phyloP scores from a whole-genome alignment of 2,888 invertebrate genomes.

The Odontocerum albicorne region DNA sequence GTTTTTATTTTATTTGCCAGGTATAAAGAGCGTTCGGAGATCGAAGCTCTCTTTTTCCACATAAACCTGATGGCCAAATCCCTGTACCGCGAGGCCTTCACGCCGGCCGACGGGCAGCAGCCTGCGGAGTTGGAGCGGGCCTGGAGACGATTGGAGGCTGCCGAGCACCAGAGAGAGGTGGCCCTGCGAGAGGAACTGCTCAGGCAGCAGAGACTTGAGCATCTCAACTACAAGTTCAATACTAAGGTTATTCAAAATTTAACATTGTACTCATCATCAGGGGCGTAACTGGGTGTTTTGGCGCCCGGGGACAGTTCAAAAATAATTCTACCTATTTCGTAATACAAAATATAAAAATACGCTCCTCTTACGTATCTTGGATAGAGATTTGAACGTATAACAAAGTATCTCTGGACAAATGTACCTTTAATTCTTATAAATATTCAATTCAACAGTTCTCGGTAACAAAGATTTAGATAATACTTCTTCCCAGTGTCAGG shows the following conservation, averaged over 20 bases:
- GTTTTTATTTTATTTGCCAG: conserved; percentile 47
- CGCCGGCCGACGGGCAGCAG: conserved; percentile 85
- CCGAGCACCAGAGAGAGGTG: conserved; percentile 92
- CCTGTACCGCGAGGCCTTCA: conserved; percentile 84
- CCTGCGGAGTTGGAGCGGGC: conserved; percentile 95
- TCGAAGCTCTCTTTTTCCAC: conserved; percentile 94
- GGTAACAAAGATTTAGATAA: too few species aligned
- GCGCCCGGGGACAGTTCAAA: too few species aligned
- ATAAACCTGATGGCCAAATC: conserved; percentile 96
- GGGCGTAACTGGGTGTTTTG: too few species aligned
- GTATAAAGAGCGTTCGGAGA: conserved; percentile 95
- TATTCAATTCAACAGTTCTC: too few species aligned
- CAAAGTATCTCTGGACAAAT: too few species aligned
- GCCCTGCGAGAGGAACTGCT: conserved; percentile 88
- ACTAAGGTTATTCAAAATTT: conserved; percentile 83
- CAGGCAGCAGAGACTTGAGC: conserved; percentile 90
- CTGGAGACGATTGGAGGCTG: conserved; percentile 90
- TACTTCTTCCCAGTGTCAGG: too few species aligned
- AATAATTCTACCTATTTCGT: too few species aligned
- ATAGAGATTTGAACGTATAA: too few species aligned
- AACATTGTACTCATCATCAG: too few species aligned
- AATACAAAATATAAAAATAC: too few species aligned
- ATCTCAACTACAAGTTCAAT: conserved; percentile 93
- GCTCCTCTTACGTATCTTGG: too few species aligned
- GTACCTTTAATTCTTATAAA: too few species aligned